Conservation (phyloP, 1,140 invertebrate species). For the Tyrophagus putrescentiae region DNA sequence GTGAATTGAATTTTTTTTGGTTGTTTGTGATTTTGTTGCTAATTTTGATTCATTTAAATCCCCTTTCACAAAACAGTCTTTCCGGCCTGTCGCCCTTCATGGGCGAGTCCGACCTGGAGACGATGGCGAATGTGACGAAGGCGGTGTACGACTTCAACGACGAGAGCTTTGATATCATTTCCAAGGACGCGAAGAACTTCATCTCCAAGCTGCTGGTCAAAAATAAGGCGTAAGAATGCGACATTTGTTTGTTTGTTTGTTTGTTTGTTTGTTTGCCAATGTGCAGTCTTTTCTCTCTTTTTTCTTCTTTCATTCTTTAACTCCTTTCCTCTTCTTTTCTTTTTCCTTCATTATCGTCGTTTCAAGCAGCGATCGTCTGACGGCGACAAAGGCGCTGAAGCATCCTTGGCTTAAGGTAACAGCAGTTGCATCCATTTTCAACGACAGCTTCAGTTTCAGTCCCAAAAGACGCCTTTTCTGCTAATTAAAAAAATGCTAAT, state of each 20-base stretch:
- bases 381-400: conserved; percentile 46
- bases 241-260: too few relatives aligned
- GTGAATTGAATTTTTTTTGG: too few relatives aligned
- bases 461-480: too few relatives aligned
- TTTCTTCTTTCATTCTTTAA: too few relatives aligned
- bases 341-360: neutral
- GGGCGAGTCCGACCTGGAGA: conserved; percentile 90
- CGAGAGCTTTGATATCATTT: conserved; percentile 78
- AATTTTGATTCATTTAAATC: conserved; percentile 4
- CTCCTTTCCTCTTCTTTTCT: too few relatives aligned
- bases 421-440: conserved; percentile 25
- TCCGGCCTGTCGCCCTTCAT: conserved; percentile 95
- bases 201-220: conserved; percentile 71
- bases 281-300: too few relatives aligned
- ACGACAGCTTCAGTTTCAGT: neutral
- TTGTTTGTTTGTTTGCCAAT: too few relatives aligned
- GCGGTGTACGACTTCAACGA: conserved; percentile 90
- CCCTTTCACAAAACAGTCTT: conserved; percentile 44
- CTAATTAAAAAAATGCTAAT: conserved; percentile 12
- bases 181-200: conserved; percentile 80
- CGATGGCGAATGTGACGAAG: conserved; percentile 89
- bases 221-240: conserved; percentile 60
- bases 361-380: conserved; percentile 47
- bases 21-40: too few relatives aligned
- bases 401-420: conserved; percentile 59